Conservation (phyloP, 2,888 invertebrate species). For the Aplocera efformata region DNA sequence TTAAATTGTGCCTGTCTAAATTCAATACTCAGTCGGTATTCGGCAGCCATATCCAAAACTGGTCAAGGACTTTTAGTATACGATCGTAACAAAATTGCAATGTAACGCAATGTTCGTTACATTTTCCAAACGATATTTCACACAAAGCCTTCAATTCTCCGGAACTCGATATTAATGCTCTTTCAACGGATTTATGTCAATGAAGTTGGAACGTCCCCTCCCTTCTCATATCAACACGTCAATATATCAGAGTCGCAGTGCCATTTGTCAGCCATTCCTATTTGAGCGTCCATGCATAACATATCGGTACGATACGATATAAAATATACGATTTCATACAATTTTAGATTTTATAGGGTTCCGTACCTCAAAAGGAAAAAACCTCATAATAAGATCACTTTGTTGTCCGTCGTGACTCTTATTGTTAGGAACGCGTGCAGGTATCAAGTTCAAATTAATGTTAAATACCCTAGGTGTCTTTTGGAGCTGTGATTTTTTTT, state of each 20-base stretch:
- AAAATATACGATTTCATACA: slow-evolving; percentile 29
- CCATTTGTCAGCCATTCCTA: slow-evolving; percentile 54
- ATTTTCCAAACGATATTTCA: slow-evolving; percentile 11
- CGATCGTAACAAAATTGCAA: neutral
- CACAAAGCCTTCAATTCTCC: slow-evolving; percentile 24
- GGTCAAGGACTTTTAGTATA: no score
- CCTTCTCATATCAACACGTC: slow-evolving; percentile 54
- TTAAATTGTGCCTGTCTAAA: no score
- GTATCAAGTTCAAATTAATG: no score
- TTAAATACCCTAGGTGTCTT: no score
- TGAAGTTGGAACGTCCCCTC: slow-evolving; percentile 45
- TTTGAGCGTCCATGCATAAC: slow-evolving; percentile 29
- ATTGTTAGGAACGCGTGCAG: no score
- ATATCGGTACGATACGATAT: slow-evolving; percentile 20
- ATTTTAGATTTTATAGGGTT: no score
- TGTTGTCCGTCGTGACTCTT: no score
- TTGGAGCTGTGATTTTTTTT: no score
- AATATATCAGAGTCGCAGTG: slow-evolving; percentile 53
- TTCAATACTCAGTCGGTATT: no score
- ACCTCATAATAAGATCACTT: no score
- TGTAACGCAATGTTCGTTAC: neutral
- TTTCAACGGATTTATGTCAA: slow-evolving; percentile 45
- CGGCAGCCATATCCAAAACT: no score
- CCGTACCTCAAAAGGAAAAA: no score
- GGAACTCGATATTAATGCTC: slow-evolving; percentile 41